Percentiles rank a stretch among this genome's conserved stretches.
phyloP scores from a whole-genome alignment of 2,888 invertebrate genomes.

The Chymomyza fuscimana region DNA sequence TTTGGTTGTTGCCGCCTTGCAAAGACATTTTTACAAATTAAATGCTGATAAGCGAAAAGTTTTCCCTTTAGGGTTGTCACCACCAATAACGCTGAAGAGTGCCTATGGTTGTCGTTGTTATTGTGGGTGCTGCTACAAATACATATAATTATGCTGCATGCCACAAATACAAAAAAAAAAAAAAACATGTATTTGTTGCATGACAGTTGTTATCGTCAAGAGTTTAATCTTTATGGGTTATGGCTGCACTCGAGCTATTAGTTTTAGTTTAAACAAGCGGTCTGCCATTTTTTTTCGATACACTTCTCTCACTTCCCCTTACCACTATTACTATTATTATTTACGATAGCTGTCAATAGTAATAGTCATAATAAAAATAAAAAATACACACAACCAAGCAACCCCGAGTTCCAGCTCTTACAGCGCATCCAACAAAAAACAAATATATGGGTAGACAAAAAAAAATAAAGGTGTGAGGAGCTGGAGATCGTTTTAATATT shows the following conservation, averaged over 20 bases:
- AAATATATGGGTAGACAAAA: neutral
- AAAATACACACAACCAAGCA: slow-evolving; percentile 1
- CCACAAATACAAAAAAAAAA: slow-evolving; percentile 23
- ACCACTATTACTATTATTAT: slow-evolving; percentile 33
- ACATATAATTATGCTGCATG: slow-evolving; percentile 59
- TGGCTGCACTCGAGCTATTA: slow-evolving; percentile 68
- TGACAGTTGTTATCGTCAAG: slow-evolving; percentile 47
- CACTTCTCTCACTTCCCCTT: slow-evolving; percentile 1
- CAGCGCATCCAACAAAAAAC: neutral
- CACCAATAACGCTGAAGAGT: neutral
- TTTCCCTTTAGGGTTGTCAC: slow-evolving; percentile 7
- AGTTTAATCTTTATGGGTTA: slow-evolving; percentile 68
- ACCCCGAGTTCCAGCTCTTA: neutral
- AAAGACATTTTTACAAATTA: slow-evolving; percentile 54
- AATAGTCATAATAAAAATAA: slow-evolving; percentile 62
- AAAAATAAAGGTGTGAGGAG: slow-evolving; percentile 40
- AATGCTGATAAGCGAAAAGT: slow-evolving; percentile 53
- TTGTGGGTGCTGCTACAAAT: slow-evolving; percentile 47
- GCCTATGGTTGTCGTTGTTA: neutral
- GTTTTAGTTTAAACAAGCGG: slow-evolving; percentile 59
- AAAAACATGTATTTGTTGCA: neutral
- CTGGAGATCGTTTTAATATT: slow-evolving; percentile 60
- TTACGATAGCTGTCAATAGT: slow-evolving; percentile 64
- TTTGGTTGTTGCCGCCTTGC: slow-evolving; percentile 24
- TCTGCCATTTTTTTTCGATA: slow-evolving; percentile 11